These are phyloP conservation scores for Mus spretus DNA, from an alignment of 2,797 vertebrate species.

Conservation along the genomic window DNA sequence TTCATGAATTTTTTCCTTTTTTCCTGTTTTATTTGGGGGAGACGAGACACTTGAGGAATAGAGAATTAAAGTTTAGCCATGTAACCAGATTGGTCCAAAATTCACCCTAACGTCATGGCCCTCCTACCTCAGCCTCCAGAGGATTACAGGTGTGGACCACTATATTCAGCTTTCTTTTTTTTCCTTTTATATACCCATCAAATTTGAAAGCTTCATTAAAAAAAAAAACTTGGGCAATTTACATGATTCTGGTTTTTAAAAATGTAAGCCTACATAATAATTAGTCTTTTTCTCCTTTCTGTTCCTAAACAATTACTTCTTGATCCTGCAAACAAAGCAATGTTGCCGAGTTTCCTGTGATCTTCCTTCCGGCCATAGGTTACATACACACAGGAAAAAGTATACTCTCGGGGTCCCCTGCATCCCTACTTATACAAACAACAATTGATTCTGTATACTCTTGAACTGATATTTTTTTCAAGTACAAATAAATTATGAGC, in stretches of 20 bases:
- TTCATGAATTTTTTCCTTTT: not conserved
- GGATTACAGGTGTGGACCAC: not conserved
- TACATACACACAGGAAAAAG: conserved; percentile 32
- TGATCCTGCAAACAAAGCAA: conserved; percentile 32
- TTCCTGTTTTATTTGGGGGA: not conserved
- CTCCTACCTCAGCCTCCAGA: not conserved
- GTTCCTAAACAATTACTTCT: not conserved
- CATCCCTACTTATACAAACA: not conserved
- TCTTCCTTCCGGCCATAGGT: conserved; percentile 27
- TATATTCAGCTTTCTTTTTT: not conserved
- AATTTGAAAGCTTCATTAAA: conserved; percentile 9
- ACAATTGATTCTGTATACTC: conserved; percentile 1
- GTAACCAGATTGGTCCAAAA: not conserved
- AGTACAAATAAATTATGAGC: conserved; percentile 5
- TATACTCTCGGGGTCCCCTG: not conserved
- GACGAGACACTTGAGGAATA: too few relatives aligned
- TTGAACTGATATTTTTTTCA: conserved; percentile 17
- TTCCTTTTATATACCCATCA: not conserved
- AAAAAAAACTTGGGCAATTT: conserved; percentile 1
- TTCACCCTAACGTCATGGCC: not conserved
- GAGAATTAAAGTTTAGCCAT: not conserved
- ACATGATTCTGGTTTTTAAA: not conserved
- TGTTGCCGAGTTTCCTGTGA: conserved; percentile 30
- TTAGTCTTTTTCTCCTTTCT: conserved; percentile 4
- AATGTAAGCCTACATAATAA: not conserved